Conservation (phyloP, 2,113 vertebrate genomes). For the Prunella fulvescens region DNA sequence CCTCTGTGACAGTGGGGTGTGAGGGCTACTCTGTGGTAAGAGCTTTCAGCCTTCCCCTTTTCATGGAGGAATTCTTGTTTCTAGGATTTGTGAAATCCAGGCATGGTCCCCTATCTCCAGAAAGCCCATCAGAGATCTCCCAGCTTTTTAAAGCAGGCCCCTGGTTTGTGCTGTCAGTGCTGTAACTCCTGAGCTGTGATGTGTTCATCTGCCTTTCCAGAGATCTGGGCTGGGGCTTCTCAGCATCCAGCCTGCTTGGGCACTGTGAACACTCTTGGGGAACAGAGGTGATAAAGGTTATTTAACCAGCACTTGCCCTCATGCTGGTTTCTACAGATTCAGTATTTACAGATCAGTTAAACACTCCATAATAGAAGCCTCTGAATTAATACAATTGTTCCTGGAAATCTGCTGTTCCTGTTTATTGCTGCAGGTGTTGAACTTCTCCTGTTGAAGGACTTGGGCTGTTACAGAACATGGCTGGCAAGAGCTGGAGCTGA, state of each 20-base stretch:
- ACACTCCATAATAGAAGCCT: background rate
- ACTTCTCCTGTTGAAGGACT: background rate
- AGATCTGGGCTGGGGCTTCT: background rate
- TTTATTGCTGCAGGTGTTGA: background rate
- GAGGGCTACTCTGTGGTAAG: background rate
- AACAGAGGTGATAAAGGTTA: background rate
- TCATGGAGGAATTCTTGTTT: background rate
- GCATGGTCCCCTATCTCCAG: background rate
- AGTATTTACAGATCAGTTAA: conserved; percentile 16
- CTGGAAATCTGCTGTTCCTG: background rate
- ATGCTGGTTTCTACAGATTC: background rate
- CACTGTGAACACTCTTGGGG: background rate
- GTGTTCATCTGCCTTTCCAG: background rate
- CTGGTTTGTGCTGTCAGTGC: background rate
- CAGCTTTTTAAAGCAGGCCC: background rate
- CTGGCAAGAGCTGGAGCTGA: background rate
- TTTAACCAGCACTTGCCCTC: background rate
- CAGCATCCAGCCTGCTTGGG: background rate
- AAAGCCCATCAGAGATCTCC: background rate
- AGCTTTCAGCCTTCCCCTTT: background rate
- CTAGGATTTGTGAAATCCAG: background rate
- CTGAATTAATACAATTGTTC: background rate
- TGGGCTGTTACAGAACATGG: rapidly evolving
- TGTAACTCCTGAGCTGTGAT: background rate
- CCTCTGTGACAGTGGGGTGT: background rate